A percentile compares a stretch with the other conserved stretches of the same genome.
phyloP scores from a whole-genome alignment of 2,113 vertebrate species.

The Neotoma lepida region DNA sequence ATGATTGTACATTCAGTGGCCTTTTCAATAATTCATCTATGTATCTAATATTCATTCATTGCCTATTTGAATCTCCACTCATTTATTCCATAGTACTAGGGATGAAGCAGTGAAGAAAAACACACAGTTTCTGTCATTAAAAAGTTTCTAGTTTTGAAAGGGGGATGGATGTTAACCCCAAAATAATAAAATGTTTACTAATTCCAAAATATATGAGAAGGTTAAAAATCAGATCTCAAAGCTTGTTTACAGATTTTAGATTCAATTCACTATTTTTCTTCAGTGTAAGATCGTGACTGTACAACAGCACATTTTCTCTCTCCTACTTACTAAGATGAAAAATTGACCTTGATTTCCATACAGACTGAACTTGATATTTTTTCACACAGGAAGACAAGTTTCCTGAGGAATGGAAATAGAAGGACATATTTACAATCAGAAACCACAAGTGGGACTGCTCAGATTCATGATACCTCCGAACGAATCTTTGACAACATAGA shows the following conservation, averaged over 20 bases:
- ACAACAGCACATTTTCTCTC: background rate
- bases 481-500: background rate
- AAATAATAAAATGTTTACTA: background rate
- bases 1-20: background rate
- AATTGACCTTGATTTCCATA: background rate
- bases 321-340: background rate
- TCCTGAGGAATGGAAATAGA: background rate
- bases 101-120: background rate
- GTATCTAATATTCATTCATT: constrained; percentile 47
- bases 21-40: constrained; percentile 60
- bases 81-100: background rate
- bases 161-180: background rate
- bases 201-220: background rate
- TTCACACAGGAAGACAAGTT: background rate
- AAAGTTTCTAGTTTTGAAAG: background rate
- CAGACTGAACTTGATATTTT: background rate
- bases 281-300: background rate
- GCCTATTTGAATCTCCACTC: constrained; percentile 11
- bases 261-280: background rate
- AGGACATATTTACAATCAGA: background rate
- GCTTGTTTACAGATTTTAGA: background rate
- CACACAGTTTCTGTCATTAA: background rate
- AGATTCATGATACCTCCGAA: background rate
- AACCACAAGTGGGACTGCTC: background rate
- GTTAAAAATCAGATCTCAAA: background rate